Conservation (phyloP, 2,888 invertebrate species). For the Melinaea menophilus region DNA sequence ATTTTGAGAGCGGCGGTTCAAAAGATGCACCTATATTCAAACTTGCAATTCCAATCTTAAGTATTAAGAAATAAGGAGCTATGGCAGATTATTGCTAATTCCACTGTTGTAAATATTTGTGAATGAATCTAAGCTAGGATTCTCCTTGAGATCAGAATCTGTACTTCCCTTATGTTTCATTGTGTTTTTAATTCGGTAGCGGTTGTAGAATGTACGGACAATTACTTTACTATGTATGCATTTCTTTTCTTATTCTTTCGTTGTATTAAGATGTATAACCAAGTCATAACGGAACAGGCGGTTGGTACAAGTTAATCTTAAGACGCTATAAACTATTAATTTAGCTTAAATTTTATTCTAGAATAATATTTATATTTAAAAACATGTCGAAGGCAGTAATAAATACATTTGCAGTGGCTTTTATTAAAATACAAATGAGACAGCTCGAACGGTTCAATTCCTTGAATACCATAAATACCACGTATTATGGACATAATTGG, state of each 20-base stretch:
- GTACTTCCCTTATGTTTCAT: constrained; percentile 13
- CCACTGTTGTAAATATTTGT: constrained; percentile 66
- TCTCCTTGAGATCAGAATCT: constrained; percentile 21
- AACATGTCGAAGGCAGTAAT: too few species aligned
- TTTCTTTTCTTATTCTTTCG: neutral
- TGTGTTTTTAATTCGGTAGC: constrained; percentile 21
- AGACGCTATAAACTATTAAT: too few species aligned
- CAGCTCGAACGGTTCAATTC: neutral
- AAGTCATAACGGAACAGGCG: neutral
- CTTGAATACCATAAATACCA: constrained; percentile 4
- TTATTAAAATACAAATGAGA: neutral
- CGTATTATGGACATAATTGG: constrained; percentile 10
- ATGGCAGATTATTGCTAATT: constrained; percentile 37
- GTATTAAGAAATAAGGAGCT: neutral
- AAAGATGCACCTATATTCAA: constrained; percentile 34
- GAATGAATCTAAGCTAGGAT: constrained; percentile 45
- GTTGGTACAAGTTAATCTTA: too few species aligned
- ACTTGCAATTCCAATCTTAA: constrained; percentile 19
- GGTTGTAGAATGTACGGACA: constrained; percentile 3
- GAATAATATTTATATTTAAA: too few species aligned
- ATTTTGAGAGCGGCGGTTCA: constrained; percentile 37
- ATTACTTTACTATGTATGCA: neutral
- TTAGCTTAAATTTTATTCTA: too few species aligned
- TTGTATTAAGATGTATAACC: neutral
- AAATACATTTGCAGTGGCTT: neutral